Base-by-base conservation (phyloP, 2,888 invertebrate genomes). In the Heterodera filipjevi region DNA sequence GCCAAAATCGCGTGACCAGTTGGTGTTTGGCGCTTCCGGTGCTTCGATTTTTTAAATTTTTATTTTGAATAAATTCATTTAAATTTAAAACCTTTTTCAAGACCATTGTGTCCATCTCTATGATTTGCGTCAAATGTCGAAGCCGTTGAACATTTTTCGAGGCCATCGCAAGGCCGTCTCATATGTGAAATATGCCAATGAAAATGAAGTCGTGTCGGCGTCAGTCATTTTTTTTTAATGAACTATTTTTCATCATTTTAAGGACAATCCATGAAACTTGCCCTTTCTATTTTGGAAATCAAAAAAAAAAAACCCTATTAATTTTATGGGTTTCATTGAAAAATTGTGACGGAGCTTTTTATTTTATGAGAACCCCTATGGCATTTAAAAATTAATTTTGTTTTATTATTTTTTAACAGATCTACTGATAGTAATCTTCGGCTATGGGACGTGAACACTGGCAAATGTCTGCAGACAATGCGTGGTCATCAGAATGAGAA, bases 31-130 rank as follows among this genome's bases (percentile, higher is more conserved):
- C 22, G 95, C 95, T n/a, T 96, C 96, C 35, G 91, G 91, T 91
- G 81, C 3, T 33, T 22, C 73, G 66, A 59, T 68, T 70, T 27
- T 35, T 12, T 3, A 3, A 59, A n/a, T n/a, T n/a, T 32, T 12
- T 16, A 70, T 70, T 46, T n/a, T 68, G n/a, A n/a, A n/a, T n/a
- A n/a, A n/a, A n/a, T 44, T 1, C 3, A 76, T n/a, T 0, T 27
- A n/a, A 59, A n/a, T 59, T 59, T 59, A 59, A 53, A 19, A 22
- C 27, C 19, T 35, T 64, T 74, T 59, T 59, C 8, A 59, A 91
- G 96, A 96, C 91, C 96, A 96, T 90, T 95, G 95, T 91, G 95
- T 96, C 76, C 95, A 96, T 90, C 95, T 96, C 90, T 96, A 95
- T 90, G 96, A 96, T 91, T 92, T 96, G 83, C 92, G 96, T 59